phyloP scores from a whole-genome alignment of 2,797 vertebrate species.

The Poeciliopsis presidionis region DNA sequence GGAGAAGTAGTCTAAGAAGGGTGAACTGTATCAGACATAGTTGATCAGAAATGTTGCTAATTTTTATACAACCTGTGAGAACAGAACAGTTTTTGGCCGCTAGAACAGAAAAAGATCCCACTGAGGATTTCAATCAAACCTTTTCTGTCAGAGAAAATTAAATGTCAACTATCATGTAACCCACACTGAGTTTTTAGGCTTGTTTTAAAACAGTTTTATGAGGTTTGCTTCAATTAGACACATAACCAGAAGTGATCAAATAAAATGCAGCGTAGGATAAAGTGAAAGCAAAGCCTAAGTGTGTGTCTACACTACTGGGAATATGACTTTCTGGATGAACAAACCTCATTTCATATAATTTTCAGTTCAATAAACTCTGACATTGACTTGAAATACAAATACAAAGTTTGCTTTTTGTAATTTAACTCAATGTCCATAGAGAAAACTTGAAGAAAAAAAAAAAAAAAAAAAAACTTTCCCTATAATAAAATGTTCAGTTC shows the following conservation, averaged over 20 bases:
- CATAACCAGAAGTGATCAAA: background rate
- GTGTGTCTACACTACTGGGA: background rate
- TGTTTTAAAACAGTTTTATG: background rate
- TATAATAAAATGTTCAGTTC: slow-evolving; percentile 1
- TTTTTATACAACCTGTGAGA: background rate
- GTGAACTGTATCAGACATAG: background rate
- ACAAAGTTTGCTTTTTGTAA: background rate
- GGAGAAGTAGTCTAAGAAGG: no score
- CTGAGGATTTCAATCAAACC: background rate
- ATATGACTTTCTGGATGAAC: slow-evolving; percentile 3
- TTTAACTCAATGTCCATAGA: background rate
- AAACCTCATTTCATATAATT: slow-evolving; percentile 6
- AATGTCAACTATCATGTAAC: background rate
- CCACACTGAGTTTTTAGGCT: background rate
- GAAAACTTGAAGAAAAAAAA: background rate
- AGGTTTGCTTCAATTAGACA: background rate
- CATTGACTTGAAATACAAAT: slow-evolving; percentile 16
- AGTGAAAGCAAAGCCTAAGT: background rate
- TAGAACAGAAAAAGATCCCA: background rate
- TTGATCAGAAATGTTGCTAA: background rate
- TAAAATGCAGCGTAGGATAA: background rate
- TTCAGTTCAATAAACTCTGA: slow-evolving; percentile 6
- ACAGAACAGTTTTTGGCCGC: background rate
- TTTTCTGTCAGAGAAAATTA: background rate
- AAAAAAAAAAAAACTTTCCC: background rate